These are phyloP conservation scores for Idaea dimidiata DNA, from an alignment of 2,888 invertebrate species.

Conservation along the genomic window DNA sequence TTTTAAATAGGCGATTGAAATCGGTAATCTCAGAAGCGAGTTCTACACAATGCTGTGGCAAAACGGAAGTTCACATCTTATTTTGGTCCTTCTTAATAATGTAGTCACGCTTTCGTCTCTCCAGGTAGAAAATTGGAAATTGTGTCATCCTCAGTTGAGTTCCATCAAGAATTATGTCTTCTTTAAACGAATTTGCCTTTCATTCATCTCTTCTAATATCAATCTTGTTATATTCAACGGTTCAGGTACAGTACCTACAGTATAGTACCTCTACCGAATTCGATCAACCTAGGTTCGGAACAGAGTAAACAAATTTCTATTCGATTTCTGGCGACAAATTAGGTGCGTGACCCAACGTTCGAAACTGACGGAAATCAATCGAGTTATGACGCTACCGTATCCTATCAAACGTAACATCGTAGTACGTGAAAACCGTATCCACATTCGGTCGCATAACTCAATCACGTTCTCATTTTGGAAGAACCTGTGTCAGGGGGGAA, in stretches of 20 bases:
- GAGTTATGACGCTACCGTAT: constrained; percentile 26
- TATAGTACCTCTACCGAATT: neutral
- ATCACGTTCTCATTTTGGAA: constrained; percentile 21
- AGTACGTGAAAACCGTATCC: constrained; percentile 17
- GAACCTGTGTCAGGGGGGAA: constrained; percentile 26
- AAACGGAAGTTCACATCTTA: constrained; percentile 71
- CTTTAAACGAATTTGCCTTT: constrained; percentile 44
- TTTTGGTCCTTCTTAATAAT: constrained; percentile 71
- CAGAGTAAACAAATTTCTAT: constrained; percentile 21
- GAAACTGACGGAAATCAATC: constrained; percentile 31
- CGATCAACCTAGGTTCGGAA: neutral
- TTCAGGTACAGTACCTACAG: neutral
- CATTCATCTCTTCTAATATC: constrained; percentile 36
- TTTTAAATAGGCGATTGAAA: constrained; percentile 73
- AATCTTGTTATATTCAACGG: constrained; percentile 44
- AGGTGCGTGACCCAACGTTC: constrained; percentile 25
- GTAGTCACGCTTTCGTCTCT: constrained; percentile 70
- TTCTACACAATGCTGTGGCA: constrained; percentile 66
- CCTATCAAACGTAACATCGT: constrained; percentile 24
- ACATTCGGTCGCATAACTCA: constrained; percentile 26
- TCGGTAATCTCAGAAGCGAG: constrained; percentile 67
- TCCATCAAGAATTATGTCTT: constrained; percentile 60
- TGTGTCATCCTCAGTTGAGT: constrained; percentile 65
- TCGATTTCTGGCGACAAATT: constrained; percentile 18
- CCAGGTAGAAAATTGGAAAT: constrained; percentile 79